phyloP scores from a whole-genome alignment of 2,888 invertebrate genomes.

The Cosmia trapezina region DNA sequence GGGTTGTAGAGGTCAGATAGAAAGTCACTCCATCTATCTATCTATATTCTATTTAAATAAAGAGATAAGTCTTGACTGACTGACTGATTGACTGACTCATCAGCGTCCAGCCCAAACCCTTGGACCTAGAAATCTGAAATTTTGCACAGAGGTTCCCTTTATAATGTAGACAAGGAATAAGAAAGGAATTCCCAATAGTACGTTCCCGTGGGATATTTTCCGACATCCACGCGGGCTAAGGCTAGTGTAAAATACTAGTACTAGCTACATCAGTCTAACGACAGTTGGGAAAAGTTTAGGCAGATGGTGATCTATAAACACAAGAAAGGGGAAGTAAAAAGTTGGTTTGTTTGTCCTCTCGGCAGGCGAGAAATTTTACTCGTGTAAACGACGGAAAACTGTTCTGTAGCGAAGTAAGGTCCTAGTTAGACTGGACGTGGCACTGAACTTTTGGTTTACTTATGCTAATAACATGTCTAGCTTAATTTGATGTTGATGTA shows the following conservation, averaged over 20 bases:
- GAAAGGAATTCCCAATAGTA: too few relatives aligned
- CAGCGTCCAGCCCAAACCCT: too few relatives aligned
- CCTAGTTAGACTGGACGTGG: conserved; percentile 2
- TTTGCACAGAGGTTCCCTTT: too few relatives aligned
- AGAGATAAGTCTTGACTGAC: too few relatives aligned
- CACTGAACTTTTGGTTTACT: conserved; percentile 31
- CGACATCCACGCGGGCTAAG: too few relatives aligned
- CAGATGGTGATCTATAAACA: not conserved
- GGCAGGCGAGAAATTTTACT: not conserved
- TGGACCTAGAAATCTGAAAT: too few relatives aligned
- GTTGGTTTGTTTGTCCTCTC: conserved; percentile 43
- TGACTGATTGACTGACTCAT: too few relatives aligned
- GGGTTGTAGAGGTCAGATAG: not conserved
- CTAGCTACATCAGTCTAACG: too few relatives aligned
- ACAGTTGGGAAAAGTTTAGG: not conserved
- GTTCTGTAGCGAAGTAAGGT: not conserved
- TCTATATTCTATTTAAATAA: too few relatives aligned
- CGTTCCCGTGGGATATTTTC: too few relatives aligned
- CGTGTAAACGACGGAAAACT: not conserved
- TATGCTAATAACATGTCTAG: conserved; percentile 15
- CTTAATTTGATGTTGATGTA: conserved; percentile 33
- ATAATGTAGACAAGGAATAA: too few relatives aligned
- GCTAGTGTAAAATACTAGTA: not conserved
- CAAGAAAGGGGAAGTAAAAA: conserved; percentile 73
- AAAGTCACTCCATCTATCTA: not conserved